These are phyloP conservation scores for Drosophila obscura DNA, from an alignment of 1,140 invertebrate species.

Conservation along the genomic window DNA sequence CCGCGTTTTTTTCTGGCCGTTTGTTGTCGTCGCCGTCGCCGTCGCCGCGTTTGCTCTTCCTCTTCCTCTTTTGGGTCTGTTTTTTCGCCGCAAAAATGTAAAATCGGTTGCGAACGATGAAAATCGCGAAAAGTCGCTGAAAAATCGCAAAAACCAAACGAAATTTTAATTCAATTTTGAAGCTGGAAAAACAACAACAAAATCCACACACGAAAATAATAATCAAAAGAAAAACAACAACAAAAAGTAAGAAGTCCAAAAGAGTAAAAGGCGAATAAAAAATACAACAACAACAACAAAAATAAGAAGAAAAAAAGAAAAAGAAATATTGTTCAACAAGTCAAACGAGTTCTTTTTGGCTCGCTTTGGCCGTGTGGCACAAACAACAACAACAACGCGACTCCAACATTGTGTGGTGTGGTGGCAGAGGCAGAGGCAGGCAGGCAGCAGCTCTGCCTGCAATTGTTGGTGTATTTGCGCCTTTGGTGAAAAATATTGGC, in stretches of 20 bases:
- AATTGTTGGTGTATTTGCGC: constrained; percentile 63
- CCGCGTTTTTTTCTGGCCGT: constrained; percentile 52
- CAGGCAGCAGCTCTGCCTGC: constrained; percentile 49
- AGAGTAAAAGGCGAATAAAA: constrained; percentile 49
- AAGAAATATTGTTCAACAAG: constrained; percentile 83
- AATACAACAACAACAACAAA: constrained; percentile 33
- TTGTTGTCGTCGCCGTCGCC: constrained; percentile 58
- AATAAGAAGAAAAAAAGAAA: constrained; percentile 50
- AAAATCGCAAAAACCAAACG: constrained; percentile 10
- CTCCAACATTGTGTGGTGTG: constrained; percentile 53
- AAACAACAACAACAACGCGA: constrained; percentile 45
- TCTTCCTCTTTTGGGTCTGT: constrained; percentile 8
- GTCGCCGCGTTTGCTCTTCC: constrained; percentile 11
- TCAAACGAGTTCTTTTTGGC: constrained; percentile 82
- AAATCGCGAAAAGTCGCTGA: not conserved
- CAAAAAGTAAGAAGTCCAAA: constrained; percentile 53
- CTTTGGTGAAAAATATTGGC: constrained; percentile 81
- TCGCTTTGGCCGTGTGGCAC: constrained; percentile 77
- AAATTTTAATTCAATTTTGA: no score
- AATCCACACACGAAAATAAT: constrained; percentile 45
- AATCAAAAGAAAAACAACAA: constrained; percentile 47
- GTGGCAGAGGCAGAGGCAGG: constrained; percentile 41
- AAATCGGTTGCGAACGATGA: constrained; percentile 4
- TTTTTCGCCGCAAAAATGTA: constrained; percentile 42
- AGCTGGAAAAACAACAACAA: constrained; percentile 28